Evolutionary conservation across 2,888 invertebrate genomes (phyloP).

Genomic region (Drosophila acutilabella): DNA sequence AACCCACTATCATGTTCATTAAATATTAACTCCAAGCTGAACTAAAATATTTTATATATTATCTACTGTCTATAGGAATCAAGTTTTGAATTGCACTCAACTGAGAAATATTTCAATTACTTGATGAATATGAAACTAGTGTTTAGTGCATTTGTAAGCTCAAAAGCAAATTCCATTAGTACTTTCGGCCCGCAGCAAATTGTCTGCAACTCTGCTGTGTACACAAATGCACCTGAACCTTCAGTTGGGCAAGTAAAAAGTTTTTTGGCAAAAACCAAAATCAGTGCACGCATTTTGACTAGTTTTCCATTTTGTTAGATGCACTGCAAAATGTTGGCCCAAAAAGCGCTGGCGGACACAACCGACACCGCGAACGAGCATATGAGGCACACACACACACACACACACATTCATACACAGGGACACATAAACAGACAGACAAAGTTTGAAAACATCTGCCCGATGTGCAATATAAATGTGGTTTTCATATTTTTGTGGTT

Average conservation of each 20-base stretch:
- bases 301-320: constrained; percentile 40
- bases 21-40: no score
- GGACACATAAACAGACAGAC: constrained; percentile 33
- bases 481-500: constrained; percentile 83
- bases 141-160: constrained; percentile 6
- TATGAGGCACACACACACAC: constrained; percentile 49
- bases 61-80: not conserved
- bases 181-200: constrained; percentile 39
- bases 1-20: no score
- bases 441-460: constrained; percentile 78
- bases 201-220: constrained; percentile 1
- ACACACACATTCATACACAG: constrained; percentile 12
- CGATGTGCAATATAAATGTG: constrained; percentile 78
- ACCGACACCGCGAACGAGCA: constrained; percentile 68
- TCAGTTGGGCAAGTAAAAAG: constrained; percentile 33
- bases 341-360: constrained; percentile 54
- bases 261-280: constrained; percentile 52
- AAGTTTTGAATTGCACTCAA: not conserved
- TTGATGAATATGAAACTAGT: not conserved
- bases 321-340: constrained; percentile 44
- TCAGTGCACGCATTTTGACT: constrained; percentile 49
- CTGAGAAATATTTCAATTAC: not conserved
- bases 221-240: constrained; percentile 7
- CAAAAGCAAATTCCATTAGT: constrained; percentile 26
- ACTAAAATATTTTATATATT: no score